Percentiles rank a stretch among this genome's conserved stretches.
phyloP scores from a whole-genome alignment of 2,797 vertebrate species.

The Urocyon cinereoargenteus region DNA sequence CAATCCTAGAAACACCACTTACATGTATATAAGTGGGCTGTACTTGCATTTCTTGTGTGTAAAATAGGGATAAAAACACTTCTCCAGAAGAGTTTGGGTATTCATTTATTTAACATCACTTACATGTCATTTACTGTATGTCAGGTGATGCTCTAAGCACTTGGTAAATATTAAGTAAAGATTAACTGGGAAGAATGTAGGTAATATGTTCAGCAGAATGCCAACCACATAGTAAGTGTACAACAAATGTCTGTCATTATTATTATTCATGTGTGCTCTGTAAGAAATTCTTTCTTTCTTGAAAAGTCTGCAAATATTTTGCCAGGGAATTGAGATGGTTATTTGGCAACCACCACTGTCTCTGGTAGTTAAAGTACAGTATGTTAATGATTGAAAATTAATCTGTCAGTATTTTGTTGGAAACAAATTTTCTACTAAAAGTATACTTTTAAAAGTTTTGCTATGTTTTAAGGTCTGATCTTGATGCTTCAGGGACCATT shows the following conservation, averaged over 20 bases:
- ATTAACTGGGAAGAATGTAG: neutral
- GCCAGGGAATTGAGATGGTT: neutral
- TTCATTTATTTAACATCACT: neutral
- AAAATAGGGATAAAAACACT: neutral
- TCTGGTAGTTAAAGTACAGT: neutral
- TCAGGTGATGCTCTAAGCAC: neutral
- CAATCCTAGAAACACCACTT: too few relatives aligned
- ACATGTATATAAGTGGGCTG: neutral
- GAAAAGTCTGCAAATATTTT: constrained; percentile 16
- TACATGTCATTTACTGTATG: neutral
- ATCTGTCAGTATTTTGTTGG: constrained; percentile 20
- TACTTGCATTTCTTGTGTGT: neutral
- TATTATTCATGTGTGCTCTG: neutral
- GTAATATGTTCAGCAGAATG: neutral
- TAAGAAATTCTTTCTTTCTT: neutral
- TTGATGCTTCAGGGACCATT: constrained; percentile 1
- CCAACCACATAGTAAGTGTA: neutral
- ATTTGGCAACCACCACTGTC: neutral
- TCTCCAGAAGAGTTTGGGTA: neutral
- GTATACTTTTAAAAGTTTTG: constrained; percentile 29
- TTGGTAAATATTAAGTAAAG: neutral
- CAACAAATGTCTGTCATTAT: neutral
- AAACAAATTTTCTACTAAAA: constrained; percentile 55
- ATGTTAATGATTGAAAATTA: neutral
- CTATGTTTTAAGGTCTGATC: neutral